A percentile compares a stretch with the other conserved stretches of the same genome.
phyloP scores from a whole-genome alignment of 2,888 invertebrate species.

The Drosophila aldrichi region DNA sequence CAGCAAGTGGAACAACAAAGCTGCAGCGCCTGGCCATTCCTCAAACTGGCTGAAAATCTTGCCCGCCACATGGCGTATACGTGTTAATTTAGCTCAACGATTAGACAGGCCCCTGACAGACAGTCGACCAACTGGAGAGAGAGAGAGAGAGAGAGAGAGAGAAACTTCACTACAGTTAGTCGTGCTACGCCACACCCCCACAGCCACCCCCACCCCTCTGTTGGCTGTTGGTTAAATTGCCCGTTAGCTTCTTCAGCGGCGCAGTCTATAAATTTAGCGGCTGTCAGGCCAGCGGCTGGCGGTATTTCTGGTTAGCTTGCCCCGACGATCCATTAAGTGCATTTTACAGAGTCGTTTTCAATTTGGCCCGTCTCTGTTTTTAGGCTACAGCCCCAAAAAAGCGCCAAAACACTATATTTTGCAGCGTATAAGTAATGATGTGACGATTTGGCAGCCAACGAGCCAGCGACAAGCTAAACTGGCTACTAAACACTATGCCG shows the following conservation, averaged over 20 bases:
- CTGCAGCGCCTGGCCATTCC: slow-evolving; percentile 30
- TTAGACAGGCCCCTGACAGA: slow-evolving; percentile 60
- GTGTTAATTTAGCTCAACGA: slow-evolving; percentile 73
- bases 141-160: not conserved
- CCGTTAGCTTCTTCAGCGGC: slow-evolving; percentile 59
- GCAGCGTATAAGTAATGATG: slow-evolving; percentile 73
- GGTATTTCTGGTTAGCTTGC: slow-evolving; percentile 23
- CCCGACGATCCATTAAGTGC: slow-evolving; percentile 62
- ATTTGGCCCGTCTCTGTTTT: slow-evolving; percentile 60
- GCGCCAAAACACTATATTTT: slow-evolving; percentile 68
- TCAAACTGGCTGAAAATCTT: slow-evolving; percentile 62
- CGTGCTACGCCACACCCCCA: not conserved
- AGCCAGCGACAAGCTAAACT: slow-evolving; percentile 56
- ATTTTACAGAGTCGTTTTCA: slow-evolving; percentile 69
- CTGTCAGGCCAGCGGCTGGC: slow-evolving; percentile 51
- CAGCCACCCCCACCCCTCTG: not conserved
- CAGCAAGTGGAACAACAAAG: slow-evolving; percentile 39
- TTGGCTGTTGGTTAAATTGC: slow-evolving; percentile 59
- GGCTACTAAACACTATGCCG: slow-evolving; percentile 39
- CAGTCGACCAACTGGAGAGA: slow-evolving; percentile 5
- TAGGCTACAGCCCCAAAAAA: slow-evolving; percentile 27
- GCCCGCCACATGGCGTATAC: slow-evolving; percentile 72
- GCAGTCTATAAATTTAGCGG: slow-evolving; percentile 65
- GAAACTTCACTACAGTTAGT: not conserved
- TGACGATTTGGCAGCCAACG: slow-evolving; percentile 74